A percentile compares a stretch with the other conserved stretches of the same genome.
phyloP scores from a whole-genome alignment of 2,797 vertebrate species.

The Crax fasciolata region DNA sequence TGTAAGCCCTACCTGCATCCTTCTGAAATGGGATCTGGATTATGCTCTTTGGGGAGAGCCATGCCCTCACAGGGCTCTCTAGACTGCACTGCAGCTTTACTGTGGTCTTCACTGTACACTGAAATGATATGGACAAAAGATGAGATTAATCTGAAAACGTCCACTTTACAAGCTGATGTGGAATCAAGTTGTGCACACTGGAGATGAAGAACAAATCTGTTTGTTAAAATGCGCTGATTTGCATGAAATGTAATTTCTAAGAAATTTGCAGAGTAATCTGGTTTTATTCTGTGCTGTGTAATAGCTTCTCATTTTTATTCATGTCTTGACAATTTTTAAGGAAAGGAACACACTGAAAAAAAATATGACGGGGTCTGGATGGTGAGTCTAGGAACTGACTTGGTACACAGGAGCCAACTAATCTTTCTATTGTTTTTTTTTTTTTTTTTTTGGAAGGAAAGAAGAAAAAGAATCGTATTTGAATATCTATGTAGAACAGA shows the following conservation, averaged over 20 bases:
- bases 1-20: neutral
- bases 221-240: conserved; percentile 49
- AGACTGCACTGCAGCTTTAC: neutral
- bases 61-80: neutral
- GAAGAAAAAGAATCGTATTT: neutral
- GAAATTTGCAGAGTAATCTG: conserved; percentile 44
- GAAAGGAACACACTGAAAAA: conserved; percentile 44
- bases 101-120: neutral
- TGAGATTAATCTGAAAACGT: neutral
- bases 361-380: neutral
- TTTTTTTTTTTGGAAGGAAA: neutral
- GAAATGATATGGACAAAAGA: neutral
- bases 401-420: neutral
- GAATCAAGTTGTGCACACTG: neutral
- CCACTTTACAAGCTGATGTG: neutral
- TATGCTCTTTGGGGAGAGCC: neutral
- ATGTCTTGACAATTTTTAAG: conserved; percentile 46
- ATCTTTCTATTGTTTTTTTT: neutral
- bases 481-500: conserved; percentile 11
- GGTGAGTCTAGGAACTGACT: neutral
- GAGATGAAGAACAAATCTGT: conserved; percentile 35
- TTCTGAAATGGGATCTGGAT: neutral
- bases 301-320: conserved; percentile 65
- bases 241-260: conserved; percentile 30
- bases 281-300: conserved; percentile 60